These are phyloP conservation scores for Chironomus tentans DNA, from an alignment of 2,888 invertebrate genomes.

Conservation along the genomic window DNA sequence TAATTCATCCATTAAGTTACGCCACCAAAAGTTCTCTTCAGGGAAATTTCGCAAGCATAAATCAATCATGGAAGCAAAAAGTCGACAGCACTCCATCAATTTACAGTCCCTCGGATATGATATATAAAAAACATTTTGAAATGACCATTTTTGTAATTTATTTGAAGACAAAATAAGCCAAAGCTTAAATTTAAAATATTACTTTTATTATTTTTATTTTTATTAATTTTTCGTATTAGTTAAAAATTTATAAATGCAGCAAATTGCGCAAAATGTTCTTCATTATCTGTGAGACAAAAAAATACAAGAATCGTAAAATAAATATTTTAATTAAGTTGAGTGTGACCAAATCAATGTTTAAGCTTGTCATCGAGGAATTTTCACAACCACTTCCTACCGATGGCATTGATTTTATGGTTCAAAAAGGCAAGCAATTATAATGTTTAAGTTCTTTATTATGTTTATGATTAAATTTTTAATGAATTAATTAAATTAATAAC, in stretches of 20 bases:
- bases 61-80: no score
- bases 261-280: conserved; percentile 17
- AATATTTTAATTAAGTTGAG: not conserved
- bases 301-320: not conserved
- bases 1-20: no score
- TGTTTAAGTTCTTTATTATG: no score
- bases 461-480: no score
- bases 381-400: no score
- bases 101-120: not conserved
- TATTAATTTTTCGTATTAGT: not conserved
- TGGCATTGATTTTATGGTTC: no score
- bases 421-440: no score
- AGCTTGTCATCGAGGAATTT: no score
- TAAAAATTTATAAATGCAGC: not conserved
- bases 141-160: conserved; percentile 14
- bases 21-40: not conserved
- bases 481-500: no score
- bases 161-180: conserved; percentile 24
- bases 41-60: no score
- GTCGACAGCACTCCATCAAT: no score
- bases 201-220: not conserved
- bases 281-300: conserved; percentile 20
- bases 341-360: no score
- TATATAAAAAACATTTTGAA: not conserved
- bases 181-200: conserved; percentile 16